Base-by-base conservation (phyloP, 2,888 invertebrate genomes). In the Trissoscelio sp. region DNA sequence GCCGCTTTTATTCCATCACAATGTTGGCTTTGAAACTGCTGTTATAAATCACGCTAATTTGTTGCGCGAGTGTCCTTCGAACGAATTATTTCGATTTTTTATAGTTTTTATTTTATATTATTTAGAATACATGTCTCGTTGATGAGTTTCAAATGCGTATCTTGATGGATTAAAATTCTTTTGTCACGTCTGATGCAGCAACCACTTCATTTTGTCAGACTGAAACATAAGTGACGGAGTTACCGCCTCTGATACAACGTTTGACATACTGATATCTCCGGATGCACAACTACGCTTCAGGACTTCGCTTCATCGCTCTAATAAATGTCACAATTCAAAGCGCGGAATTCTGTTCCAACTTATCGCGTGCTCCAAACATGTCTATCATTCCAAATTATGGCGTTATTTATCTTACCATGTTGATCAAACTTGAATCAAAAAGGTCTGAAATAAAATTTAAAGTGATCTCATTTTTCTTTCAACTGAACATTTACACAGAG, bases 31-130 rank as follows among this genome's bases (percentile, higher is more conserved):
- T 58, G 39, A 58, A 37, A 58, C 58, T 22, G 58, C 39, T 58
- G 58, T 39, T 24, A 42, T 39, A 58, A 57, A 57, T 57, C 57
- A 57, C 57, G 57, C 39, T 57, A 57, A 58, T 42, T 58, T 58
- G 58, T 58, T 24, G 18, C 18, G 11, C 28, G 5, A 34, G n/a
- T 16, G 34, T 34, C 55, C 55, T 34, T 55, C 55, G 34, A 55
- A 55, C n/a, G n/a, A n/a, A n/a, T 37, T 34, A 5, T 34, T 18
- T 37, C 55, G n/a, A 0, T 55, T 37, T 1, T 31, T 18, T 44
- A 44, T 6, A 39, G 34, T 28, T 28, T 28, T 28, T 28, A 28
- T 28, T 28, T 28, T 28, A 28, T 28, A n/a, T n/a, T n/a, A n/a
- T n/a, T n/a, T n/a, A n/a, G n/a, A n/a, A n/a, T n/a, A n/a, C n/a